A percentile compares a stretch with the other conserved stretches of the same genome.
phyloP scores from a whole-genome alignment of 2,888 invertebrate genomes.

The Orthosia gracilis region DNA sequence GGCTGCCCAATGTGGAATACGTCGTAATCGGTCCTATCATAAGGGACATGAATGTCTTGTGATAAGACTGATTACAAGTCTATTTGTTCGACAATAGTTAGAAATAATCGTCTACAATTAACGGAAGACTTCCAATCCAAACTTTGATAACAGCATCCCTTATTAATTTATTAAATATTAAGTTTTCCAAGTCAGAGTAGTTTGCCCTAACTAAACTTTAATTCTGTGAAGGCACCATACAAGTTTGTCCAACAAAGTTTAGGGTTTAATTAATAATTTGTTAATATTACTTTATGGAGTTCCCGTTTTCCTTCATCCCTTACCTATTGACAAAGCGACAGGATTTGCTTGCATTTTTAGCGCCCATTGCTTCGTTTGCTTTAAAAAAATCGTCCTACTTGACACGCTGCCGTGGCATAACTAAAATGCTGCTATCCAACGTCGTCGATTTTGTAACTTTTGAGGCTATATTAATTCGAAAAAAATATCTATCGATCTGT shows the following conservation, averaged over 20 bases:
- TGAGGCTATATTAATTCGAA: no score
- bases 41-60: not conserved
- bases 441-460: no score
- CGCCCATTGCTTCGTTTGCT: not conserved
- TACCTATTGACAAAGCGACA: not conserved
- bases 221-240: constrained; percentile 12
- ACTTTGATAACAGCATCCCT: not conserved
- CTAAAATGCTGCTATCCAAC: no score
- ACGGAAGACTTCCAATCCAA: not conserved
- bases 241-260: constrained; percentile 40
- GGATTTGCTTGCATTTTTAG: not conserved
- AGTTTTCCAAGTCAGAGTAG: constrained; percentile 27
- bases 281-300: constrained; percentile 19
- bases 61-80: not conserved
- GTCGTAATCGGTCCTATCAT: no score
- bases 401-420: no score
- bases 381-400: not conserved
- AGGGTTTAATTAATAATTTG: constrained; percentile 21
- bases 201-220: constrained; percentile 13
- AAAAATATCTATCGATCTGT: no score
- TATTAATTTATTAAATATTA: constrained; percentile 16
- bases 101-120: not conserved
- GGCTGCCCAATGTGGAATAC: no score
- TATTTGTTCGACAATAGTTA: not conserved
- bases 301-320: not conserved